Base-by-base conservation (phyloP, 2,888 invertebrate genomes). In the Heliconius hortense region DNA sequence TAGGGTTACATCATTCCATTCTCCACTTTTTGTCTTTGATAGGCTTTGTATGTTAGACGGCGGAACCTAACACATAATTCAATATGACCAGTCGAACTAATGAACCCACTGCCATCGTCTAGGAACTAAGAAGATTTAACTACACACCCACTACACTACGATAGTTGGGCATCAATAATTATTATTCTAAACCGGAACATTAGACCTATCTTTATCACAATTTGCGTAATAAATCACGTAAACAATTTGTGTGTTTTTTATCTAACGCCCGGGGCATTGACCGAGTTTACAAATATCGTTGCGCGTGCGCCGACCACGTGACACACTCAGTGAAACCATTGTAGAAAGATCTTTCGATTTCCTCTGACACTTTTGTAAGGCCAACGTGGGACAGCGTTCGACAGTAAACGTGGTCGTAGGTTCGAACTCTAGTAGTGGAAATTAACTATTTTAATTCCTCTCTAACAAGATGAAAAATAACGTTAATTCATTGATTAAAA, bases 251-350 rank as follows among this genome's bases (percentile, higher is more conserved):
- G 84, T 90, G 89, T 92, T 90, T 90, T 93, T 93, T 90, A 93
- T 92, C 93, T 92, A 93, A 91, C 90, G 89, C 89, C 83, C 90
- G 90, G 93, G 91, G 93, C 93, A 93, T 93, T 93, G 93, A 93
- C 93, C 93, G 93, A 91, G 86, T 90, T 93, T 90, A 93, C 92
- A 87, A 91, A 92, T 90, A 90, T 86, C 83, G 88, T 88, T 91
- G 92, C 92, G 91, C 91, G 89, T 85, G 90, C 90, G 91, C 80
- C 85, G 89, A 83, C 92, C 93, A 93, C 93, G 93, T 93, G 93
- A 93, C 93, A 91, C 86, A 92, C 84, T 90, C 85, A 89, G 84
- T 80, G 56, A 79, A 82, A 64, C 92, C 88, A 85, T 77, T 80
- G 72, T 81, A 79, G 69, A 77, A 35, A 81, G 90, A 73, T 83